Evolutionary conservation across 2,888 invertebrate genomes (phyloP), one percentile per base, ranked within the genome.

Genomic region (Plemyria rubiginata): DNA sequence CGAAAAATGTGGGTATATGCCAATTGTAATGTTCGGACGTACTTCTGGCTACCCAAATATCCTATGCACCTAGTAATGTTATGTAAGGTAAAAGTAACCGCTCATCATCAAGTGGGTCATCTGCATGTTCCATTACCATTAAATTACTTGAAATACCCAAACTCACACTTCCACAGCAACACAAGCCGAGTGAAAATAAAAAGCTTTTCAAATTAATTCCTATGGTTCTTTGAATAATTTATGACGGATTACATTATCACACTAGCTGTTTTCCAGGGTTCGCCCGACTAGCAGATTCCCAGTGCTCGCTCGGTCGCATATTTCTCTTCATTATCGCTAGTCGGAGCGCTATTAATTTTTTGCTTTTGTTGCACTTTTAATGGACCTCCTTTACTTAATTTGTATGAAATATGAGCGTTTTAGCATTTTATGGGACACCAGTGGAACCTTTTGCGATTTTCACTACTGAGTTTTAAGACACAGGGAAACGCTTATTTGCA

Each of bases 171-270:
- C 32, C 0, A 11, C 69, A n/a, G 67, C 70, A 48, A 60, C 73
- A 54, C 53, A 68, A 57, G 58, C 65, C 67, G 61, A 59, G 66
- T 66, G 71, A 71, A 76, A 80, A 66, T 78, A 81, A 80, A 82
- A 82, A 79, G 74, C 77, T 63, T 76, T 70, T 68, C 66, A 76
- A 75, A 81, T 79, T 78, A 84, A 81, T 82, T 79, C 79, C 73
- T 75, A 76, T 74, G 78, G 76, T 77, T 77, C 75, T 62, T 74
- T 80, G 82, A 80, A 81, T 82, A 81, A 82, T 81, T 80, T 81
- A 80, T 79, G 74, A 70, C 60, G 77, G 77, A 80, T 79, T 81
- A 78, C 74, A 81, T 81, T 81, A 80, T 78, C 78, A 65, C 71
- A 74, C 74, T 77, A 75, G 72, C 68, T 79, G 74, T 80, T 79